Base-by-base conservation (phyloP, 1,140 invertebrate species). In the Bombus turneri region DNA sequence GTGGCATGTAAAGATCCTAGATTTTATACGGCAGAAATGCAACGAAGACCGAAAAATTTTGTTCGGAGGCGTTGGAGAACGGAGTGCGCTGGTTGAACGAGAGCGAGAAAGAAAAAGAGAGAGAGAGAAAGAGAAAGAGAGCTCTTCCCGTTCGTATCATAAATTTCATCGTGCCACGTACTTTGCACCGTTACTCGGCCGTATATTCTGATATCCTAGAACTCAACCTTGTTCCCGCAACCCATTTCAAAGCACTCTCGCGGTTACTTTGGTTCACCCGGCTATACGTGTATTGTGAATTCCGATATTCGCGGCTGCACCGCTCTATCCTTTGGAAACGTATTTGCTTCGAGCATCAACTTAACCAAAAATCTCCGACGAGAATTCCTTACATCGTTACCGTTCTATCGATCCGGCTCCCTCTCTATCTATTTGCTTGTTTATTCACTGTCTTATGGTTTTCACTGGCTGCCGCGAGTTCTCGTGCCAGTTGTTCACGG, bases 221-320 rank as follows among this genome's bases (percentile, higher is more conserved):
- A 90, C 88, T 90, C 83, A 88, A 90, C 89, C 89, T 90, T 90
- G 89, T 90, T 90, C 86, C 89, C 86, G 86, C 88, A 90, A 90
- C 89, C 88, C 88, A 86, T 90, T 90, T 90, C 89, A 87, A 86
- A 88, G 89, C 88, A 90, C 88, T 90, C 89, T 85, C 83, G 89
- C 86, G 89, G 89, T 90, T 90, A 90, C 89, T 90, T 90, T 81
- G 89, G 88, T 89, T 90, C 89, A 85, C 88, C 88, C 62, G 37
- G 69, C 81, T 82, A 66, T 90, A 86, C 79, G 86, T 90, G 84
- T 90, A 90, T 90, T 85, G 82, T 87, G 89, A 90, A 87, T 90
- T 90, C 88, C 88, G 89, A 90, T 90, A 90, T 83, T 81, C 88
- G 79, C 78, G 88, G 86, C 86, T 86, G 64, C 89, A 80, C 3